Evolutionary conservation across 30 jellyfish, hydroid and myxozoan genomes (phyloP).

Genomic region (Aurelia sp.): DNA sequence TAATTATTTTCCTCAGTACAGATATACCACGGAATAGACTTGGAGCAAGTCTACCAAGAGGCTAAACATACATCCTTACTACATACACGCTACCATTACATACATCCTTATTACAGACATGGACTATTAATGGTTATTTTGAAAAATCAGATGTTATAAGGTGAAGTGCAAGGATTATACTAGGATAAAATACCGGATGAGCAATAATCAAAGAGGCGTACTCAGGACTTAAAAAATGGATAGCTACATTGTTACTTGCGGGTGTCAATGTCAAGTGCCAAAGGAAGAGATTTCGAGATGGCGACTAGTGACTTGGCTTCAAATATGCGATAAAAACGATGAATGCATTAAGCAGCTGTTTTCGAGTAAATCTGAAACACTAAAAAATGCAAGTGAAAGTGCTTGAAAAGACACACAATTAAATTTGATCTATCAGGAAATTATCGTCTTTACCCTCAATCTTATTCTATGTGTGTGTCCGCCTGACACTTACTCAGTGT

Average conservation of each 20-base stretch:
- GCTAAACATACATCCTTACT: too few species aligned
- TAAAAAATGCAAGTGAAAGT: not conserved
- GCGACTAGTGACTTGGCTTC: conserved; percentile 51
- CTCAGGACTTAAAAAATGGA: conserved; percentile 18
- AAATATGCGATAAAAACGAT: conserved; percentile 14
- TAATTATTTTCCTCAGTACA: too few species aligned
- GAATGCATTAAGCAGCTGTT: conserved; percentile 2
- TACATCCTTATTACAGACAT: too few species aligned
- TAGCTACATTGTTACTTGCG: conserved; percentile 23
- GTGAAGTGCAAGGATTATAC: conserved; percentile 9
- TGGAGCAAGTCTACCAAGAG: too few species aligned
- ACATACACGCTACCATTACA: too few species aligned
- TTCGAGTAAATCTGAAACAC: conserved; percentile 9
- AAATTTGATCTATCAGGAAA: conserved; percentile 53
- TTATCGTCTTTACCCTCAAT: conserved; percentile 51
- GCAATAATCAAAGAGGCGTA: conserved; percentile 45
- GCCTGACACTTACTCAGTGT: conserved; percentile 19
- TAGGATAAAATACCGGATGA: conserved; percentile 8
- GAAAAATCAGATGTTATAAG: not conserved
- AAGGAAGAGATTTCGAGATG: conserved; percentile 35
- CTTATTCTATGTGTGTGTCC: conserved; percentile 69
- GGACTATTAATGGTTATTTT: too few species aligned
- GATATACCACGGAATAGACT: too few species aligned
- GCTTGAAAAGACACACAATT: conserved; percentile 48
- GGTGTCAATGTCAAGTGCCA: conserved; percentile 70